These are phyloP conservation scores for Drosophila kurseongensis DNA, from an alignment of 1,140 invertebrate species.

Conservation along the genomic window DNA sequence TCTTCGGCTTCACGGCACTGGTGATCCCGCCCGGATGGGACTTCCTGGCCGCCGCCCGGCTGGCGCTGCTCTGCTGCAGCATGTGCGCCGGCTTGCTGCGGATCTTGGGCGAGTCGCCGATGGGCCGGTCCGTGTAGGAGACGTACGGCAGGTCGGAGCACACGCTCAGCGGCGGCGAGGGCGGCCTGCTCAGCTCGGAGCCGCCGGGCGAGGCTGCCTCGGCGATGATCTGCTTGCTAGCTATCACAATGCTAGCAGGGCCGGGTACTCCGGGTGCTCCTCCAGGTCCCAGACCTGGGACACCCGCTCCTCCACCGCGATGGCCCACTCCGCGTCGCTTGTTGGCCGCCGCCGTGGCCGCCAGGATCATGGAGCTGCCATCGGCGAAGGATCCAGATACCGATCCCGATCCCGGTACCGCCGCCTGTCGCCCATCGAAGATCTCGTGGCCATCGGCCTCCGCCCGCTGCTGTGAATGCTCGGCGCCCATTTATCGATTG, in stretches of 20 bases:
- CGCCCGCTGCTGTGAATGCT: slow-evolving; percentile 78
- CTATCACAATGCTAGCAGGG: slow-evolving; percentile 72
- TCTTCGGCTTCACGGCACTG: slow-evolving; percentile 63
- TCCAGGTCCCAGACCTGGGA: slow-evolving; percentile 1
- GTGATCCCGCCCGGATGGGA: slow-evolving; percentile 63
- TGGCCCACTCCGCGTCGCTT: slow-evolving; percentile 52
- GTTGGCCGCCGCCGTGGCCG: slow-evolving; percentile 65
- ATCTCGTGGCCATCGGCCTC: slow-evolving; percentile 79
- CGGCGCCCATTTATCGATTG: slow-evolving; percentile 75
- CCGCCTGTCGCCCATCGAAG: slow-evolving; percentile 50
- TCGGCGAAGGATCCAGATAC: slow-evolving; percentile 10
- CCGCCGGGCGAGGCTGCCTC: slow-evolving; percentile 72
- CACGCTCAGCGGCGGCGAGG: slow-evolving; percentile 93
- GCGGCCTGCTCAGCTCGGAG: slow-evolving; percentile 85
- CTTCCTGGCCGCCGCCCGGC: slow-evolving; percentile 58
- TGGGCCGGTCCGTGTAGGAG: slow-evolving; percentile 96
- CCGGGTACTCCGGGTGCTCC: not conserved
- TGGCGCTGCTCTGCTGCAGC: slow-evolving; percentile 62
- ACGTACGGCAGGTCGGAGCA: slow-evolving; percentile 97
- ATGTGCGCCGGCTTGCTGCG: slow-evolving; percentile 86
- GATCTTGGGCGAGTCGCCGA: slow-evolving; percentile 93
- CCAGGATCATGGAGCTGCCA: slow-evolving; percentile 53
- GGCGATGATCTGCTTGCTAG: slow-evolving; percentile 71
- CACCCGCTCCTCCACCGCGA: not conserved
- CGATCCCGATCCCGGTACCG: not conserved